phyloP scores from a whole-genome alignment of 2,888 invertebrate genomes.

The Mesodorylaimus sp. region DNA sequence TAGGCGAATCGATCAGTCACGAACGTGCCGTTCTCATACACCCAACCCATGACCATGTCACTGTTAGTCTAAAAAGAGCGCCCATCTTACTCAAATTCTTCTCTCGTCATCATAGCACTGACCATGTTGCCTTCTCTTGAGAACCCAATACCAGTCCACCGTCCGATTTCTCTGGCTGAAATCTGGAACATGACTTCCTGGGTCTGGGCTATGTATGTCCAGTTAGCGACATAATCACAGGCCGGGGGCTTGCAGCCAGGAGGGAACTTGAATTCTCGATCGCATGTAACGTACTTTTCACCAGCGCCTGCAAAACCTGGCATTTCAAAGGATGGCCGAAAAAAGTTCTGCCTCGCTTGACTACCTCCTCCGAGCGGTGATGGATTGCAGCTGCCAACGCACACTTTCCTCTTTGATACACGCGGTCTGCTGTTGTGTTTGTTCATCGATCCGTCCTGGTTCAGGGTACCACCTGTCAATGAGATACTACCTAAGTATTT shows the following conservation, averaged over 20 bases:
- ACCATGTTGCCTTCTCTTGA: conserved; percentile 16
- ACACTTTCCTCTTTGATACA: conserved; percentile 19
- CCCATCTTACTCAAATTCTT: background rate
- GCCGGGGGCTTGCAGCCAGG: conserved; percentile 19
- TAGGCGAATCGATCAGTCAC: conserved; percentile 27
- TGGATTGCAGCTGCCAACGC: conserved; percentile 19
- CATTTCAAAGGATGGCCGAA: no score
- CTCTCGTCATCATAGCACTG: background rate
- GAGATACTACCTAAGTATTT: no score
- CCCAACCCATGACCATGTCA: conserved; percentile 28
- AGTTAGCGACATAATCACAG: conserved; percentile 28
- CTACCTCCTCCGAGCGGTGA: no score
- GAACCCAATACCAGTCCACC: conserved; percentile 33
- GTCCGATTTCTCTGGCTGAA: conserved; percentile 21
- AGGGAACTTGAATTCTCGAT: conserved; percentile 26
- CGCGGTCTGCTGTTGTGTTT: no score
- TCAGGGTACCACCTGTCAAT: background rate
- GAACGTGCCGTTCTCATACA: conserved; percentile 24
- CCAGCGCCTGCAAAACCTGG: no score
- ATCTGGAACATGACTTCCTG: conserved; percentile 27
- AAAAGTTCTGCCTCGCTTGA: no score
- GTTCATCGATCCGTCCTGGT: no score
- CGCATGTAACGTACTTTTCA: no score
- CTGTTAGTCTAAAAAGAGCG: conserved; percentile 17
- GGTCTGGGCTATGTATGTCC: conserved; percentile 19